Conservation (phyloP, 1,140 invertebrate species). For the Drosophila sucinea region DNA sequence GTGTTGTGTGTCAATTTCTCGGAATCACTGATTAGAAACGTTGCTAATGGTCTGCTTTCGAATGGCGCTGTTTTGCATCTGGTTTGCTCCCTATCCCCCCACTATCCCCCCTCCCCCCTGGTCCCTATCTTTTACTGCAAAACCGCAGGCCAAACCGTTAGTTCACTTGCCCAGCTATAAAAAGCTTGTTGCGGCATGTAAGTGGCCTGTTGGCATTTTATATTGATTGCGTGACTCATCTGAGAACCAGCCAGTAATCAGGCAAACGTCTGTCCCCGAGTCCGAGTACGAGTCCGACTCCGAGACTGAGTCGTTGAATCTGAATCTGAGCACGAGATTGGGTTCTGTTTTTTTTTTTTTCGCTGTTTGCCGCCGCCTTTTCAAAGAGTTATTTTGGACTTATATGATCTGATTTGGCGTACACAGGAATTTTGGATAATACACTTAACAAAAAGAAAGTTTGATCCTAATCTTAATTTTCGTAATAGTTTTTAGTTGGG, state of each 20-base stretch:
- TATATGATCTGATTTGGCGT: neutral
- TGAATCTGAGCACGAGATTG: slow-evolving; percentile 3
- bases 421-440: neutral
- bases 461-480: neutral
- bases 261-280: no score
- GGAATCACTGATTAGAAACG: slow-evolving; percentile 73
- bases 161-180: slow-evolving; percentile 10
- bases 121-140: neutral
- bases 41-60: slow-evolving; percentile 48
- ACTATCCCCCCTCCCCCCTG: neutral
- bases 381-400: slow-evolving; percentile 5
- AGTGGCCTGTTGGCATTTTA: slow-evolving; percentile 33
- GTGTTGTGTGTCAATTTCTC: slow-evolving; percentile 52
- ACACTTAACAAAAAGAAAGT: slow-evolving; percentile 1
- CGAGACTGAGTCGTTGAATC: neutral
- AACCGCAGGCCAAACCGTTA: slow-evolving; percentile 18
- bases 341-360: neutral
- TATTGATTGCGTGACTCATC: slow-evolving; percentile 64
- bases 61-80: slow-evolving; percentile 11
- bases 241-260: slow-evolving; percentile 13
- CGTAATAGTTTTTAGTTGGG: no score
- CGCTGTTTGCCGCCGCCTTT: neutral
- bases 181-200: slow-evolving; percentile 13
- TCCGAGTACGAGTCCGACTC: neutral
- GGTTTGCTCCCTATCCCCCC: neutral